Evolutionary conservation across 2,797 vertebrate genomes (phyloP).

Genomic region (Pogoniulus pusillus): DNA sequence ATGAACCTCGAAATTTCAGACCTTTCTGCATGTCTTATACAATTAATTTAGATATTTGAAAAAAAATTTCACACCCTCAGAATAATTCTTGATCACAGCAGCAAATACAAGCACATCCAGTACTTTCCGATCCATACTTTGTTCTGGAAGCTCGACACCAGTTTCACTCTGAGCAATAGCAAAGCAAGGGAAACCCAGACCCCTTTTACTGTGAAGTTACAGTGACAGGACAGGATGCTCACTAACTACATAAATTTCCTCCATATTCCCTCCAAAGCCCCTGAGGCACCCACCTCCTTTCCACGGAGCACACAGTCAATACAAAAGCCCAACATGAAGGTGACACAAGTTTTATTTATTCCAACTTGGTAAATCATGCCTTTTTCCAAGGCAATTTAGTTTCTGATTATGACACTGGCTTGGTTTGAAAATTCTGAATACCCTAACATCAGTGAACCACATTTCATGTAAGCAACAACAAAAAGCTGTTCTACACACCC

Average conservation of each 20-base stretch:
- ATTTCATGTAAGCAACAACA: neutral
- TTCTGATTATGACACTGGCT: neutral
- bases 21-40: fast-evolving
- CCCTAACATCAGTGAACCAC: neutral
- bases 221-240: neutral
- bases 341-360: neutral
- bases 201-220: neutral
- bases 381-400: neutral
- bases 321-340: neutral
- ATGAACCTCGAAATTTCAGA: neutral
- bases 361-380: neutral
- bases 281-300: neutral
- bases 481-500: neutral
- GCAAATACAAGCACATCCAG: fast-evolving
- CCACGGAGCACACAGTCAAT: neutral
- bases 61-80: neutral
- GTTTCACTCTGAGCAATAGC: neutral
- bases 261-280: neutral
- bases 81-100: neutral
- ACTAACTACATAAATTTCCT: fast-evolving
- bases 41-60: neutral
- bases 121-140: neutral
- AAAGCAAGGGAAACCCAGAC: neutral
- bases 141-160: neutral
- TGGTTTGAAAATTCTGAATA: neutral